Conservation (phyloP, 2,888 invertebrate genomes). For the Thera britannica region DNA sequence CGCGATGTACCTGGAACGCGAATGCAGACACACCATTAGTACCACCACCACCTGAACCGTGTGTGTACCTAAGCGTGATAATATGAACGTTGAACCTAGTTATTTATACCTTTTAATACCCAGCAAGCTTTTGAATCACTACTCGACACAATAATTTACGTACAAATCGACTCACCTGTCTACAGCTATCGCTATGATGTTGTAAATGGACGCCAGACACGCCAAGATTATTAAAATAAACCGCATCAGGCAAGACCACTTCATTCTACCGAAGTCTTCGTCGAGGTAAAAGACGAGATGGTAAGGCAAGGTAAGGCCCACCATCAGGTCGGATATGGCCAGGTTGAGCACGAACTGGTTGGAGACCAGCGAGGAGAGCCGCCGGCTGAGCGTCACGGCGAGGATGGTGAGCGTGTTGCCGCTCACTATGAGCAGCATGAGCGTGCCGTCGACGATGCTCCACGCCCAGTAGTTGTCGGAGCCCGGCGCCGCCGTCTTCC, state of each 20-base stretch:
- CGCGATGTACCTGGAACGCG: conserved; percentile 87
- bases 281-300: conserved; percentile 90
- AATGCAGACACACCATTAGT: conserved; percentile 7
- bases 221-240: conserved; percentile 91
- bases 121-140: conserved; percentile 28
- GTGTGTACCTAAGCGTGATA: conserved; percentile 41
- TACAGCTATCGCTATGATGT: conserved; percentile 91
- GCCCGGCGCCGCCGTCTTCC: conserved; percentile 54
- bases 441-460: conserved; percentile 87
- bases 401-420: conserved; percentile 91
- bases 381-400: conserved; percentile 88
- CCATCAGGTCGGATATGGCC: conserved; percentile 91
- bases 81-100: conserved; percentile 38
- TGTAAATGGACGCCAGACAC: conserved; percentile 91
- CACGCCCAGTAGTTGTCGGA: conserved; percentile 84
- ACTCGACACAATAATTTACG: conserved; percentile 32
- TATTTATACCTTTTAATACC: conserved; percentile 32
- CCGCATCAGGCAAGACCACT: conserved; percentile 87
- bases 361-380: conserved; percentile 88
- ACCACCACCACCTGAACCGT: background rate
- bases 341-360: conserved; percentile 92
- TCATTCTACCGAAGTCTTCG: conserved; percentile 84
- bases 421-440: conserved; percentile 87
- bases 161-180: conserved; percentile 81
- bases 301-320: conserved; percentile 91